Percentiles rank a stretch among this genome's conserved stretches.
Conservation (phyloP, 2,797 vertebrate genomes). For the Tapirus indicus region DNA sequence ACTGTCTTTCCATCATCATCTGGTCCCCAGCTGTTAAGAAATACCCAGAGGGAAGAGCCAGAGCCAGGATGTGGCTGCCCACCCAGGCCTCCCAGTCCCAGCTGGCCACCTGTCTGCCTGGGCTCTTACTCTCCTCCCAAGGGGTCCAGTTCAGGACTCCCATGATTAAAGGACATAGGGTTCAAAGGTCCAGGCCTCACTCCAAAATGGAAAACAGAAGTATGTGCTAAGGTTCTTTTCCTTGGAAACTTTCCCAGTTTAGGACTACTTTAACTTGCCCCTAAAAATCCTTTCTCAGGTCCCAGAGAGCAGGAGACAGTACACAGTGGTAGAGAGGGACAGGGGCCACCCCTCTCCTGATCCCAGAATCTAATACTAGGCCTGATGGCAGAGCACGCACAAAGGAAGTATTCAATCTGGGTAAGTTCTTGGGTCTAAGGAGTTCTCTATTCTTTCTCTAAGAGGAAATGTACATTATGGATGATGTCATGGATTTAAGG, state of each 20-base stretch:
- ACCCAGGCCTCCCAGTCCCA: constrained; percentile 5
- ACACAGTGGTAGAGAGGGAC: neutral
- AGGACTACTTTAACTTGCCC: neutral
- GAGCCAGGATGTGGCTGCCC: neutral
- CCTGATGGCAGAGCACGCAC: neutral
- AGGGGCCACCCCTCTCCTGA: neutral
- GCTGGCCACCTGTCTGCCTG: fast-evolving
- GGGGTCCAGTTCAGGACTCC: neutral
- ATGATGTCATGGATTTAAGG: neutral
- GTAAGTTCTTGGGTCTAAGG: neutral
- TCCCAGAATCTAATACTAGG: neutral
- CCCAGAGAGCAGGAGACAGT: neutral
- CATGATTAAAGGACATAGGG: neutral
- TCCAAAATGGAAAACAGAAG: neutral
- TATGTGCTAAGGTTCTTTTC: neutral
- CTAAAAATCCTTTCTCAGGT: neutral
- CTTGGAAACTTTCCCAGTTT: neutral
- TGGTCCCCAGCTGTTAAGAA: constrained; percentile 95
- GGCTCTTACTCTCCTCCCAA: neutral
- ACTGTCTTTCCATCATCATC: constrained; percentile 98
- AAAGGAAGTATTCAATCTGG: neutral
- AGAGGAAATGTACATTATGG: neutral
- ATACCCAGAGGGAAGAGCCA: neutral
- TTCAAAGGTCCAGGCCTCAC: neutral
- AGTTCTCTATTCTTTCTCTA: neutral